A percentile compares a stretch with the other conserved stretches of the same genome.
These are phyloP conservation scores for Drosophila trichaetosa DNA, from an alignment of 2,888 invertebrate genomes.

Conservation along the genomic window DNA sequence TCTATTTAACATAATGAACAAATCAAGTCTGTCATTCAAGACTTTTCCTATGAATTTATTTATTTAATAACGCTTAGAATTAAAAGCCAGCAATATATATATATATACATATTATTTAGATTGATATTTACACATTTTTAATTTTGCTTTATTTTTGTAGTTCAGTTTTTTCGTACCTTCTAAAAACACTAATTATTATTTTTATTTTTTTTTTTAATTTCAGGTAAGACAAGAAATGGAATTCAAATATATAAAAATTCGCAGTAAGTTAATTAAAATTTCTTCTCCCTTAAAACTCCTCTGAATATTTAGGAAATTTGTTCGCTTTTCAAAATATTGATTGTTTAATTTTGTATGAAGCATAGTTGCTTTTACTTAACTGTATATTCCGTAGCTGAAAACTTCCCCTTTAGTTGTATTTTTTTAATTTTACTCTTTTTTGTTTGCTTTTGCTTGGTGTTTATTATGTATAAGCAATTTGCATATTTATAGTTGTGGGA, in stretches of 20 bases:
- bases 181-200: background rate
- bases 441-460: slow-evolving; percentile 38
- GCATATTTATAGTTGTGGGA: slow-evolving; percentile 58
- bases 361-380: slow-evolving; percentile 8
- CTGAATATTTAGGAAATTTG: background rate
- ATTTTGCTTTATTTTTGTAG: background rate
- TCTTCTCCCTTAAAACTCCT: background rate
- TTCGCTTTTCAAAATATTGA: background rate
- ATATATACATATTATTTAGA: background rate
- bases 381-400: slow-evolving; percentile 17
- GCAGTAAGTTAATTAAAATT: background rate
- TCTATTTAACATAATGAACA: background rate
- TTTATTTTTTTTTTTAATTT: slow-evolving; percentile 6
- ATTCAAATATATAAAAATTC: background rate
- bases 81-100: background rate
- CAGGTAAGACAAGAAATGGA: slow-evolving; percentile 35
- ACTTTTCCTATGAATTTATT: background rate
- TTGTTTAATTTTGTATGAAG: slow-evolving; percentile 9
- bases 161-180: background rate
- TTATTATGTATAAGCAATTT: slow-evolving; percentile 69
- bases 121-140: background rate
- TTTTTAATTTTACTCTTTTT: slow-evolving; percentile 20
- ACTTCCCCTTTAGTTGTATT: slow-evolving; percentile 11
- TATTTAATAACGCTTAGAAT: background rate
- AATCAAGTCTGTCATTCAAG: background rate